A percentile compares a stretch with the other conserved stretches of the same genome.
Evolutionary conservation across 2,797 vertebrate species (phyloP).

Genomic region (Pseudomugil gertrudae): DNA sequence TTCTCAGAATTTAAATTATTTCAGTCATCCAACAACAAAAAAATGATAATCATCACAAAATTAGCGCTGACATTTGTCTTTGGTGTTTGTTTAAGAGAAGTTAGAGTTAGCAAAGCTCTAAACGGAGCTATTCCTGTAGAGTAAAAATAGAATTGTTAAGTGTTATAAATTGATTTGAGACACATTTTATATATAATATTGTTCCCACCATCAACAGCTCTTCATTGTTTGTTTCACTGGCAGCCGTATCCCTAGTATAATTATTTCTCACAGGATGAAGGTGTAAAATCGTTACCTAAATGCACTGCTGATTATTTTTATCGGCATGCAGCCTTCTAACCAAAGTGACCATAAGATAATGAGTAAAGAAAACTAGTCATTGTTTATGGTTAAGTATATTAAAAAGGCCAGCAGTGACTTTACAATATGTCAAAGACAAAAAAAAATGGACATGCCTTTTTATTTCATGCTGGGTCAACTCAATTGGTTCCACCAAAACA

Average conservation of each 20-base stretch:
- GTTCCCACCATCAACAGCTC: neutral
- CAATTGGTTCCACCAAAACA: neutral
- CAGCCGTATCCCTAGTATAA: neutral
- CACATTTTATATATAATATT: neutral
- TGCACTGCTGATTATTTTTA: constrained; percentile 40
- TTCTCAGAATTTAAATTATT: too few relatives aligned
- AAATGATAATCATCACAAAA: too few relatives aligned
- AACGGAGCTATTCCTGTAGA: neutral
- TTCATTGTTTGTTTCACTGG: neutral
- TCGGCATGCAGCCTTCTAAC: constrained; percentile 6
- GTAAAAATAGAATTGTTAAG: neutral
- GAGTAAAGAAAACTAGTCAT: too few relatives aligned
- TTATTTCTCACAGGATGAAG: constrained; percentile 12
- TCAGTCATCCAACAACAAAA: too few relatives aligned
- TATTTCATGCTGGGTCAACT: neutral
- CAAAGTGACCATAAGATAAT: constrained; percentile 33
- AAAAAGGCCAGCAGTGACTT: constrained; percentile 11
- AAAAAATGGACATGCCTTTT: neutral
- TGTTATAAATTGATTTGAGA: neutral
- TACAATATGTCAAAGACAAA: neutral
- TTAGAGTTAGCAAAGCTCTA: neutral
- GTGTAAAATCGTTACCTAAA: constrained; percentile 6
- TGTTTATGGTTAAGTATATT: constrained; percentile 14
- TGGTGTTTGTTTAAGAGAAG: constrained; percentile 31
- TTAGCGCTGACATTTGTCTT: too few relatives aligned